Conservation (phyloP, 23 tunicate genomes). For the Pegea sp. region DNA sequence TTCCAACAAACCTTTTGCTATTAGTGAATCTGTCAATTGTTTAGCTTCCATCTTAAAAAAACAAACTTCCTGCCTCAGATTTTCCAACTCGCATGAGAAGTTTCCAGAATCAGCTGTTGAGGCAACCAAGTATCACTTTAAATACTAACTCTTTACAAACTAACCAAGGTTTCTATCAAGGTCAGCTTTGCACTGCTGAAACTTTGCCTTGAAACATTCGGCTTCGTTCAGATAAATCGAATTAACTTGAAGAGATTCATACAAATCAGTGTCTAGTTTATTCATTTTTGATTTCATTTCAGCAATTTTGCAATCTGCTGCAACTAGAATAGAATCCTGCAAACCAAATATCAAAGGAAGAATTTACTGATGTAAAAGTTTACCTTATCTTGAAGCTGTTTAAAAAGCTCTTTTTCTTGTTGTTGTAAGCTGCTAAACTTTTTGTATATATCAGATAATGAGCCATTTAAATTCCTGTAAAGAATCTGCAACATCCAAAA, state of each 20-base stretch:
- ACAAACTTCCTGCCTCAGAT: too few relatives aligned
- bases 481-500: constrained; percentile 7
- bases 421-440: constrained; percentile 27
- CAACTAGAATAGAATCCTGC: constrained; percentile 28
- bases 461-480: constrained; percentile 31
- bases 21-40: too few relatives aligned
- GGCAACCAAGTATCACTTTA: too few relatives aligned
- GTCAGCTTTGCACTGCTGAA: constrained; percentile 21
- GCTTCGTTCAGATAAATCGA: constrained; percentile 9
- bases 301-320: constrained; percentile 31
- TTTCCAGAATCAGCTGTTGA: too few relatives aligned
- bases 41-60: too few relatives aligned
- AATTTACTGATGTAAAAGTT: background rate
- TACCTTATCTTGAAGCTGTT: constrained; percentile 43
- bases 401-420: constrained; percentile 47
- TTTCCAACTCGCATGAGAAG: too few relatives aligned
- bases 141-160: background rate
- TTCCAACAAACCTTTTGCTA: too few relatives aligned
- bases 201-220: constrained; percentile 21
- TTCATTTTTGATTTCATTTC: constrained; percentile 31
- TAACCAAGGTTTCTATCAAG: constrained; percentile 30
- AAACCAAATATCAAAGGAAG: background rate
- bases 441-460: constrained; percentile 24
- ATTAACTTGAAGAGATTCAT: constrained; percentile 11
- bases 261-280: constrained; percentile 24